Base-by-base conservation (phyloP, 2,113 vertebrate species). In the Micromys minutus region DNA sequence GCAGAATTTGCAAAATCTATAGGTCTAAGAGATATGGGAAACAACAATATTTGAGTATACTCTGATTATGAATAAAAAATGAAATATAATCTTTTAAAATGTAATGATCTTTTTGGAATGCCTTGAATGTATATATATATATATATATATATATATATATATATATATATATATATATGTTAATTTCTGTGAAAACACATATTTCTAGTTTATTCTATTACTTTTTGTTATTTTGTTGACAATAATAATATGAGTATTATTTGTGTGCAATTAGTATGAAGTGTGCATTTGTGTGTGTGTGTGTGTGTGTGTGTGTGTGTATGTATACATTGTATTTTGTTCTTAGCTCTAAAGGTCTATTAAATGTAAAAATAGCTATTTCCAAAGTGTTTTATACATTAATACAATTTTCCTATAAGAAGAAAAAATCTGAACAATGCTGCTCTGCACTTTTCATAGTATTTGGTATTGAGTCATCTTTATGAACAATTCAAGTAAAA, bases 401-500 rank as follows among this genome's bases (percentile, higher is more conserved):
- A 11, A 29, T 83, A 42, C 0, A 1, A 74, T 16, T 94, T 79
- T 97, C 95, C 57, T 79, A 57, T 88, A 72, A 50, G 86, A 22
- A 59, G 92, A 95, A 90, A 94, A n/a, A 89, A 95, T 91, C 97
- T 96, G 92, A 96, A 91, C 34, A 91, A 29, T 39, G 1, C 24
- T 98, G 81, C 10, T 74, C 95, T 96, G 1, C n/a, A 90, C 36
- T 97, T 98, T 98, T 97, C 55, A 94, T 80, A 92, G n/a, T 92
- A n/a, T 92, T 34, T 74, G 34, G 42, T 90, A 16, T 69, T 96
- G 81, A 94, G 69, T 52, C 59, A 97, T 93, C 90, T 97, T 98
- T 94, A 86, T 97, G 96, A 95, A 93, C 95, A 98, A 85, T 92
- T 59, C 92, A 87, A 96, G 55, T 89, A 96, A n/a, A 45, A 96